Percentiles rank a stretch among this genome's conserved stretches.
phyloP scores from a whole-genome alignment of 2,797 vertebrate genomes.

The Neosalanx taihuensis region DNA sequence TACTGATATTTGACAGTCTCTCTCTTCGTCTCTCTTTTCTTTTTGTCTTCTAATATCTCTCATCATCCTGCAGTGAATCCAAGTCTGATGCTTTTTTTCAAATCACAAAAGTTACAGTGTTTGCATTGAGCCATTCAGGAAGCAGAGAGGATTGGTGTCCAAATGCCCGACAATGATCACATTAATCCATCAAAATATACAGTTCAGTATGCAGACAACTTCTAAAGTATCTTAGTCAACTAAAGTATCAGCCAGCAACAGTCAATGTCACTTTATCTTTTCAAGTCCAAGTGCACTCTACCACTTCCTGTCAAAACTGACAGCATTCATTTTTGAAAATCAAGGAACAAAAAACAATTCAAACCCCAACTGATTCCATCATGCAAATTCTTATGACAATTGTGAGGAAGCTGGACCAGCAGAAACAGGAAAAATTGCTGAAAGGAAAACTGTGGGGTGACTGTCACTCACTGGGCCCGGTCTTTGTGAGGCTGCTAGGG shows the following conservation, averaged over 20 bases:
- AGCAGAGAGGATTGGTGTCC: background rate
- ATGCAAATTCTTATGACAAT: no score
- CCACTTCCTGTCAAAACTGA: no score
- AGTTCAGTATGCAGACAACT: no score
- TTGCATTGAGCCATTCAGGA: background rate
- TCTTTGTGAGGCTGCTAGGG: slow-evolving; percentile 29
- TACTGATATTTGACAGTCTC: slow-evolving; percentile 32
- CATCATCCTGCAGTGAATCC: background rate
- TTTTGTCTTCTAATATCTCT: background rate
- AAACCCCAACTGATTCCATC: background rate
- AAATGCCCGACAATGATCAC: background rate
- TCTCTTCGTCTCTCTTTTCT: slow-evolving; percentile 2
- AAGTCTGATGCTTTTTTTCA: background rate
- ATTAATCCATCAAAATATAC: background rate
- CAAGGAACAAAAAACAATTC: slow-evolving; percentile 37
- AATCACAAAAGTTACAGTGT: background rate
- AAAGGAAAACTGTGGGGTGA: slow-evolving; percentile 46
- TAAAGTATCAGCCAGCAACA: slow-evolving; percentile 22
- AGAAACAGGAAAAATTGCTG: slow-evolving; percentile 23
- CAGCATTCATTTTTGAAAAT: slow-evolving; percentile 16
- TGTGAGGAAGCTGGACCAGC: no score
- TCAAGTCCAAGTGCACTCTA: slow-evolving; percentile 7
- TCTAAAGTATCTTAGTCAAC: slow-evolving; percentile 1
- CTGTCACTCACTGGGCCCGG: slow-evolving; percentile 32
- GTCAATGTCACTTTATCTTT: slow-evolving; percentile 10